A percentile compares a stretch with the other conserved stretches of the same genome.
Conservation (phyloP, 2,888 invertebrate genomes). For the Drosophila sordidula region DNA sequence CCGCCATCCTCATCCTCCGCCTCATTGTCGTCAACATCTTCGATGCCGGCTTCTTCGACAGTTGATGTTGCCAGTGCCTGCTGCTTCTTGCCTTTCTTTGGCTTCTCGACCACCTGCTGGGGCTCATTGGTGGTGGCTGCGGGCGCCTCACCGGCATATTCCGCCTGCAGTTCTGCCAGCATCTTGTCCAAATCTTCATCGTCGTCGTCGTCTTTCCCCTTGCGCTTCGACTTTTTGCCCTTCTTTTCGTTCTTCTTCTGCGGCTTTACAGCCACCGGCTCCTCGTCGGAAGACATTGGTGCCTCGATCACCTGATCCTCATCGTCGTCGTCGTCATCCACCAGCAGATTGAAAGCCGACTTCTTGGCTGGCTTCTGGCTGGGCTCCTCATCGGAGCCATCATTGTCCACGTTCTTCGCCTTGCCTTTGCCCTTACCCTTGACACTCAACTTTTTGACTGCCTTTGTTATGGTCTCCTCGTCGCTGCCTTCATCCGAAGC, state of each 20-base stretch:
- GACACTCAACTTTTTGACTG: constrained; percentile 87
- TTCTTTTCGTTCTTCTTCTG: constrained; percentile 87
- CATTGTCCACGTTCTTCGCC: constrained; percentile 82
- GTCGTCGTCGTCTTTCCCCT: constrained; percentile 90
- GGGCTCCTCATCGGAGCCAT: constrained; percentile 81
- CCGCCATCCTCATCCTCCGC: constrained; percentile 87
- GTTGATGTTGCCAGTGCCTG: constrained; percentile 21
- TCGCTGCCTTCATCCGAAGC: constrained; percentile 84
- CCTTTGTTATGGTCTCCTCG: constrained; percentile 85
- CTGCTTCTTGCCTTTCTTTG: constrained; percentile 79
- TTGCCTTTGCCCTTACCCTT: constrained; percentile 85
- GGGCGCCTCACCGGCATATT: constrained; percentile 90
- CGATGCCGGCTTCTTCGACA: constrained; percentile 58
- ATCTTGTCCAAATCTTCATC: constrained; percentile 92
- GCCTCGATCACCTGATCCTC: constrained; percentile 47
- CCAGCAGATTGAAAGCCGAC: constrained; percentile 89
- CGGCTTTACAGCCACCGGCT: constrained; percentile 85
- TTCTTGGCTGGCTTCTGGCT: constrained; percentile 84
- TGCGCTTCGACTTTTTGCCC: constrained; percentile 90
- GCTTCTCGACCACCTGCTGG: constrained; percentile 83
- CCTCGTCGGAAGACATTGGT: constrained; percentile 66
- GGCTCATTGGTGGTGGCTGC: constrained; percentile 31
- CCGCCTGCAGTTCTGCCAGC: constrained; percentile 90
- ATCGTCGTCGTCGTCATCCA: constrained; percentile 87
- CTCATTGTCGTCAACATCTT: constrained; percentile 84